phyloP scores from a whole-genome alignment of 2,113 vertebrate genomes.

The Anguilla rostrata region DNA sequence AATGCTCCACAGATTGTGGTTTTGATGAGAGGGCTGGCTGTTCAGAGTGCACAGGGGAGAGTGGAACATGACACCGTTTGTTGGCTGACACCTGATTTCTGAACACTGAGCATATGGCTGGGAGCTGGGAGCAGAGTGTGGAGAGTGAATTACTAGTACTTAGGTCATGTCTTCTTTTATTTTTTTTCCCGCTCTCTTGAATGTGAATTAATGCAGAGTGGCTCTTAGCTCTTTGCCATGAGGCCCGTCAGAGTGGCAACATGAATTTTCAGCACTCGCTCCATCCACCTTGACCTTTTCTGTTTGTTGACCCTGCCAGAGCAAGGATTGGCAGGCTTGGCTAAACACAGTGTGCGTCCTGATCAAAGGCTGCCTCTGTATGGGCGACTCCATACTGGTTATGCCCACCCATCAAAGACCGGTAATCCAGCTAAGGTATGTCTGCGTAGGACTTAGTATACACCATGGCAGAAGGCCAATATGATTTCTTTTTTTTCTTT shows the following conservation, averaged over 20 bases:
- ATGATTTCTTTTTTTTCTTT: neutral
- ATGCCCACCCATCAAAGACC: neutral
- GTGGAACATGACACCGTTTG: constrained; percentile 17
- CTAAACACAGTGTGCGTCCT: neutral
- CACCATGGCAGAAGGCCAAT: neutral
- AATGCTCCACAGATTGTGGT: constrained; percentile 22
- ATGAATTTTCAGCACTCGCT: neutral
- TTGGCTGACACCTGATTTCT: constrained; percentile 23
- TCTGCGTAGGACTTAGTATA: neutral
- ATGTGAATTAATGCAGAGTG: constrained; percentile 18
- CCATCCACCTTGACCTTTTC: constrained; percentile 15
- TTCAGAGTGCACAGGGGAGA: neutral
- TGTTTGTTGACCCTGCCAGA: constrained; percentile 24
- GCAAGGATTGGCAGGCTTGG: neutral
- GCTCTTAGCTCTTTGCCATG: neutral
- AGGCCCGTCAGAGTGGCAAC: neutral
- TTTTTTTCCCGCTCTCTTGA: neutral
- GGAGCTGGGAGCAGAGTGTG: constrained; percentile 3
- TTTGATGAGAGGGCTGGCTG: neutral
- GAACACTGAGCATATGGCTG: constrained; percentile 11
- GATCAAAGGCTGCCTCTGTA: constrained; percentile 20
- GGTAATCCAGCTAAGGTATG: neutral
- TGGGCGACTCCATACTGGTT: neutral
- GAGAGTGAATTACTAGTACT: neutral
- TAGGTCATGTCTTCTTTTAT: constrained; percentile 7